phyloP scores from a whole-genome alignment of 2,113 vertebrate species.

The Oplegnathus fasciatus region DNA sequence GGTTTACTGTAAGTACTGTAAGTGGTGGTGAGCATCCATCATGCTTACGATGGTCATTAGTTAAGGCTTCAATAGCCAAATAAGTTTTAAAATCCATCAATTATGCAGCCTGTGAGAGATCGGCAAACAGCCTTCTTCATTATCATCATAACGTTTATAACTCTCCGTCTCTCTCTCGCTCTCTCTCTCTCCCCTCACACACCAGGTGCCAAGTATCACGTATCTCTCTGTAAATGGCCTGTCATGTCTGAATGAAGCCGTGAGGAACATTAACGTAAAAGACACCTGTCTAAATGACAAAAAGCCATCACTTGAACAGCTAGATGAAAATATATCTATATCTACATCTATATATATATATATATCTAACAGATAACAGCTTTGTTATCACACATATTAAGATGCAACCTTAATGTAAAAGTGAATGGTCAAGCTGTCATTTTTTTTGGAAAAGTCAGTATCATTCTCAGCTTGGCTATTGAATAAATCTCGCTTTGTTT shows the following conservation, averaged over 20 bases:
- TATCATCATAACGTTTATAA: neutral
- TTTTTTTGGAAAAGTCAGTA: neutral
- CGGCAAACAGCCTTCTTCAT: neutral
- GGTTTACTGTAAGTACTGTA: neutral
- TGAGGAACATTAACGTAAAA: neutral
- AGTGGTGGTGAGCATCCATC: neutral
- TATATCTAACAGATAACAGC: neutral
- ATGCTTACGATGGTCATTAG: neutral
- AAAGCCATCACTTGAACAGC: neutral
- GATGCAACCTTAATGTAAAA: neutral
- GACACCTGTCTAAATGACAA: neutral
- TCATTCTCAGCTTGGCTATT: neutral
- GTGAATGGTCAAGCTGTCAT: no score
- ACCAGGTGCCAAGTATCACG: no score
- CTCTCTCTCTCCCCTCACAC: neutral
- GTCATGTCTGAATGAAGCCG: neutral
- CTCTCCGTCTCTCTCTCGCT: neutral
- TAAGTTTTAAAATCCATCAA: neutral
- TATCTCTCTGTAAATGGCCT: neutral
- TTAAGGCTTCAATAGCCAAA: neutral
- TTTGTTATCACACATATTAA: neutral
- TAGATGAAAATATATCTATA: neutral
- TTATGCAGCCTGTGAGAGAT: neutral
- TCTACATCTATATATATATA: no score
- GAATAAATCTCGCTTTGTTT: slow-evolving; percentile 9